phyloP scores from a whole-genome alignment of 2,113 vertebrate species.

The Theristicus caerulescens region DNA sequence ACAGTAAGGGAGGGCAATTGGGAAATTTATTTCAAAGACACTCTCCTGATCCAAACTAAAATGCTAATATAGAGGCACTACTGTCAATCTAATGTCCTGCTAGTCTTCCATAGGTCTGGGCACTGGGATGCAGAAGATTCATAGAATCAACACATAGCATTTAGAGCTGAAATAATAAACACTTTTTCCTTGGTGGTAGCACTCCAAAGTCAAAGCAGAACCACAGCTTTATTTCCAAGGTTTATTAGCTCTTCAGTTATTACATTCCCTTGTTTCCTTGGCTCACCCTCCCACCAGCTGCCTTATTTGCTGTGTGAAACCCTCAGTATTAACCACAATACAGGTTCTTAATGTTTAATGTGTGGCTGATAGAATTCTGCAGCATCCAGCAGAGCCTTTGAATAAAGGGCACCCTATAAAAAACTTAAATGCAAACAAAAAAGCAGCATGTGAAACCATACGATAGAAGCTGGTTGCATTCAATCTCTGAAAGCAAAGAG shows the following conservation, averaged over 20 bases:
- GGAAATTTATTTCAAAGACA: neutral
- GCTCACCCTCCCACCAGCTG: neutral
- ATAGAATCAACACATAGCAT: neutral
- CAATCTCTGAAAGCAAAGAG: conserved; percentile 63
- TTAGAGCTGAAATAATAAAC: neutral
- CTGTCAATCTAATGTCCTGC: neutral
- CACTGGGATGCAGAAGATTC: neutral
- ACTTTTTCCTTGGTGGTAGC: neutral
- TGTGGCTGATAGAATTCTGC: conserved; percentile 16
- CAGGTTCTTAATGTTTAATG: conserved; percentile 22
- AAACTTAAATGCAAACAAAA: conserved; percentile 38
- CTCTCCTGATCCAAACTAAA: neutral
- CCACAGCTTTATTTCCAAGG: neutral
- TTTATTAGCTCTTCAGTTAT: neutral
- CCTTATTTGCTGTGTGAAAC: neutral
- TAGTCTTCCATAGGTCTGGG: neutral
- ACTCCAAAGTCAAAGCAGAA: neutral
- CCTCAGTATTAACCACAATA: neutral
- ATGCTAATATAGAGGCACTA: neutral
- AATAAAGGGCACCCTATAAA: conserved; percentile 32
- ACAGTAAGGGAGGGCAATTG: neutral
- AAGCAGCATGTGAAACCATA: conserved; percentile 25
- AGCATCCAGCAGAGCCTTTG: conserved; percentile 41
- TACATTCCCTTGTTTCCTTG: neutral
- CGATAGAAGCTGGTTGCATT: conserved; percentile 26